Evolutionary conservation across 1,140 invertebrate species (phyloP).

Genomic region (Armadillidium nasatum): DNA sequence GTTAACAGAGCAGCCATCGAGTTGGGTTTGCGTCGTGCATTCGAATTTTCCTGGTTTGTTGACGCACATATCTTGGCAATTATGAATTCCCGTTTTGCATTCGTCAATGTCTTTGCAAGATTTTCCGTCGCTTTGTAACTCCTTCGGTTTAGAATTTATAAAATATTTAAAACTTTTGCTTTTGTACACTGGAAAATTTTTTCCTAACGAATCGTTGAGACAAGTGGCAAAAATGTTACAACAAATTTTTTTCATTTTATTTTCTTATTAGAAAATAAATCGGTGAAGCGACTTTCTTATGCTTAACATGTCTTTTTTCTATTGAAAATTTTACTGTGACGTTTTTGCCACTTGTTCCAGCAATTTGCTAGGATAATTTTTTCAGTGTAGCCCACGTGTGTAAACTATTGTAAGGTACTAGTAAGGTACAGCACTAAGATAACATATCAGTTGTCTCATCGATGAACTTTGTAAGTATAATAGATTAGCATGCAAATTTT

Average conservation of each 20-base stretch:
- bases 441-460: background rate
- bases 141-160: background rate
- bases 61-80: conserved; percentile 54
- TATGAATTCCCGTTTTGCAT: conserved; percentile 56
- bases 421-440: background rate
- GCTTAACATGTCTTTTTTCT: no score
- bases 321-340: no score
- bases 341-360: no score
- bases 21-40: conserved; percentile 70
- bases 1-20: conserved; percentile 60
- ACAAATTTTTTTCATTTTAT: no score
- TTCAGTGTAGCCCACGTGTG: background rate
- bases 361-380: background rate
- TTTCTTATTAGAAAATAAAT: no score
- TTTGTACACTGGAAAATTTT: no score
- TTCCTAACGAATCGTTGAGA: no score
- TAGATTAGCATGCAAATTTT: no score
- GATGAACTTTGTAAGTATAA: no score
- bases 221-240: no score
- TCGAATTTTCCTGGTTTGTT: conserved; percentile 55
- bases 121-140: conserved; percentile 45
- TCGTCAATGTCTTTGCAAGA: conserved; percentile 61
- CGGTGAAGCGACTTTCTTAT: no score
- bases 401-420: no score
- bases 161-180: background rate